Evolutionary conservation across 1,140 invertebrate genomes (phyloP), one percentile per base, ranked within the genome.

Genomic region (Penaeus japonicus): DNA sequence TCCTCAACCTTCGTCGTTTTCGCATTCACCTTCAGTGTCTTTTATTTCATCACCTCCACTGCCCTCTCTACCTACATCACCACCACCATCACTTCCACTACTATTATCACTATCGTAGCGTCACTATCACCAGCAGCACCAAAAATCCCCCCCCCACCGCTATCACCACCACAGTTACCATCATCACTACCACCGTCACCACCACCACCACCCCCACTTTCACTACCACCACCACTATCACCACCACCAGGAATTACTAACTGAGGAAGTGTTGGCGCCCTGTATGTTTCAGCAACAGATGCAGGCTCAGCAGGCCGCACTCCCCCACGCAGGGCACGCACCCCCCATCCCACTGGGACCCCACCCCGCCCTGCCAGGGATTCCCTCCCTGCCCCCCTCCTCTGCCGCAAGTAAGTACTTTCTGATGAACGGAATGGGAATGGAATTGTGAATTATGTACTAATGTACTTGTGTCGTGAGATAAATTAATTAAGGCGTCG

Each of bases 301-400:
- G 96, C 97, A 98, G 91, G 96, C 97, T 12, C 95, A 97, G 92
- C 96, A 97, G 92, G 87, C 89, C 0, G 89, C 90, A 20, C 92
- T 98, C 89, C 89, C 90, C 73, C 96, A 97, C 91, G 95, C 94
- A 32, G 89, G 90, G 12, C 96, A 97, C 91, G 95, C 94, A 27
- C 94, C 94, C 24, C 94, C 95, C 88, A 93, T 95, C 24, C 95
- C 95, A 20, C 95, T 95, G 94, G 93, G 93, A 53, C 96, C 96
- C 35, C 96, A 96, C 92, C 96, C 96, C 18, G 93, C 92, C 7
- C 90, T 93, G 47, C 91, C 92, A n/a, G 94, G 95, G 62, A 92
- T 95, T 39, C 93, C 93, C 18, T 92, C 92, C 20, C 94, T 95
- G 4, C 95, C 95, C 7, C 92, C 92, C 17, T 91, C 92, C 78